Evolutionary conservation across 2,888 invertebrate genomes (phyloP).

Genomic region (Anthoptus insignis): DNA sequence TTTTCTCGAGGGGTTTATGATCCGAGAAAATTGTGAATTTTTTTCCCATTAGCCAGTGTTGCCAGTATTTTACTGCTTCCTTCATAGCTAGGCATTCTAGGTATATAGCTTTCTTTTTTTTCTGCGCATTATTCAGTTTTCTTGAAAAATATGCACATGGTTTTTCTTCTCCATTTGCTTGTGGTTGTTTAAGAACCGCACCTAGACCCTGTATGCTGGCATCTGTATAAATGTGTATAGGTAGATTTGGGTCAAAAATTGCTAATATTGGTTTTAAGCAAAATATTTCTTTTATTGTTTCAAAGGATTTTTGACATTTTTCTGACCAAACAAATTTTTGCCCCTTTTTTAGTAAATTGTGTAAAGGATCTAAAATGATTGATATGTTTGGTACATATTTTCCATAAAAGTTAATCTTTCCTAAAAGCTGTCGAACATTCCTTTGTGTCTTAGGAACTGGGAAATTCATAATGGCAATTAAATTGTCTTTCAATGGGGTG

Average conservation of each 20-base stretch:
- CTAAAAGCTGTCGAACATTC: slow-evolving; percentile 40
- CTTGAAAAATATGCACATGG: slow-evolving; percentile 33
- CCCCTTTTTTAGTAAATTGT: slow-evolving; percentile 46
- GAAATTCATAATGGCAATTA: slow-evolving; percentile 50
- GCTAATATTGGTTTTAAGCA: slow-evolving; percentile 30
- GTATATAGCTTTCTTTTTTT: slow-evolving; percentile 38
- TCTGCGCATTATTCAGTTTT: slow-evolving; percentile 33
- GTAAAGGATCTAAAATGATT: slow-evolving; percentile 47
- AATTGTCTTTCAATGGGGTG: slow-evolving; percentile 47
- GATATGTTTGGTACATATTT: slow-evolving; percentile 40
- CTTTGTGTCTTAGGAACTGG: slow-evolving; percentile 33
- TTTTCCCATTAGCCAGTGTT: slow-evolving; percentile 39
- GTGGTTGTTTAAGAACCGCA: slow-evolving; percentile 45
- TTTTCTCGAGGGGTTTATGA: slow-evolving; percentile 46
- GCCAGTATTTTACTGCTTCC: slow-evolving; percentile 34
- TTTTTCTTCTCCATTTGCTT: slow-evolving; percentile 37
- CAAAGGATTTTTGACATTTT: slow-evolving; percentile 38
- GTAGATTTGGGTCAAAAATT: slow-evolving; percentile 36
- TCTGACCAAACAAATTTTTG: slow-evolving; percentile 41
- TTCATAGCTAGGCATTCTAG: slow-evolving; percentile 40
- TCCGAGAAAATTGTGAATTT: slow-evolving; percentile 38
- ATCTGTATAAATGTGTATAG: slow-evolving; percentile 39
- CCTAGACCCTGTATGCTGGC: slow-evolving; percentile 29
- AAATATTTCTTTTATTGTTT: slow-evolving; percentile 15
- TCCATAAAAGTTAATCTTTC: slow-evolving; percentile 38